Conservation (phyloP, 2,797 vertebrate species). For the Orestias chungarensis region DNA sequence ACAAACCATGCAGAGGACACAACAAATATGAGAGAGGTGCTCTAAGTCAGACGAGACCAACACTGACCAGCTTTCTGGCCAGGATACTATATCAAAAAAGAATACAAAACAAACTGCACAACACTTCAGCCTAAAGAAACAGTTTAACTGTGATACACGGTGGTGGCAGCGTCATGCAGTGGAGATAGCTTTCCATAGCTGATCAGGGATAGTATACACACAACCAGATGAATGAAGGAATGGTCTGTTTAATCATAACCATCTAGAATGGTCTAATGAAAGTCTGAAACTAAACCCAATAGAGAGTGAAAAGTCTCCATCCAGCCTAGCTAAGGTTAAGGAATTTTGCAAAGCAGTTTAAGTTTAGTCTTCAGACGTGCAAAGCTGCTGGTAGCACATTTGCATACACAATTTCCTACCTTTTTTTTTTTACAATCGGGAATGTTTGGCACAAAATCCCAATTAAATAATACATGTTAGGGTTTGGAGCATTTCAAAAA, state of each 20-base stretch:
- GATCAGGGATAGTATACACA: too few relatives aligned
- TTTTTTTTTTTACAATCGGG: too few relatives aligned
- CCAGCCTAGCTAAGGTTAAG: background rate
- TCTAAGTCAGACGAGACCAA: background rate
- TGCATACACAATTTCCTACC: too few relatives aligned
- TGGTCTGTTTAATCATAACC: background rate
- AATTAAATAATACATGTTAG: background rate
- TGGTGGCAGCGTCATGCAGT: background rate
- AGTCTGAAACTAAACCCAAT: background rate
- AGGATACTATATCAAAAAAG: background rate
- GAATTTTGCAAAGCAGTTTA: background rate
- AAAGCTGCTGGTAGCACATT: background rate
- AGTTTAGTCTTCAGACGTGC: background rate
- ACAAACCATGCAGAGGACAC: background rate
- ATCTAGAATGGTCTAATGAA: background rate
- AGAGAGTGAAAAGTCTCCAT: background rate
- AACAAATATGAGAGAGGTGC: background rate
- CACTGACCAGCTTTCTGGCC: background rate
- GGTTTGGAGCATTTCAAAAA: background rate
- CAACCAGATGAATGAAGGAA: background rate
- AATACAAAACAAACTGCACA: too few relatives aligned
- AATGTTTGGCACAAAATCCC: background rate
- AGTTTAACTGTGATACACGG: background rate
- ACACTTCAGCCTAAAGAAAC: background rate
- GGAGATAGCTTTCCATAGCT: background rate